Conservation (phyloP, 2,888 invertebrate genomes). For the Drosophila maculinotata region DNA sequence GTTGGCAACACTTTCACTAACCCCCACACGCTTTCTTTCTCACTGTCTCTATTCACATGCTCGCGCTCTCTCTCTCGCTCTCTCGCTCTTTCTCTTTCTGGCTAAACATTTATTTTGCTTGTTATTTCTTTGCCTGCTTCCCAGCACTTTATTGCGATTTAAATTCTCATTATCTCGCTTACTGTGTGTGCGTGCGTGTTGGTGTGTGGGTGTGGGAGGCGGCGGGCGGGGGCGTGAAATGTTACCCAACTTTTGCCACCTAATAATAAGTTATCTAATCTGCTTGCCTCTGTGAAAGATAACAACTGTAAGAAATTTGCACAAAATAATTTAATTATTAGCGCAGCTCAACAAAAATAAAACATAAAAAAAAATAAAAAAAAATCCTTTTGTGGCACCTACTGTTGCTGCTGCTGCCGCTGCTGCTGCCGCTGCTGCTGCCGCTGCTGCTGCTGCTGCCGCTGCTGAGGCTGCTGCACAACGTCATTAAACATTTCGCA, state of each 20-base stretch:
- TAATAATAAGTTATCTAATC: conserved; percentile 64
- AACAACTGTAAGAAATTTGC: conserved; percentile 65
- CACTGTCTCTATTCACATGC: not conserved
- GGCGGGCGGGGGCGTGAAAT: not conserved
- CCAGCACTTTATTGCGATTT: conserved; percentile 71
- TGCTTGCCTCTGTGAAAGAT: conserved; percentile 32
- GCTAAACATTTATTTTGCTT: conserved; percentile 66
- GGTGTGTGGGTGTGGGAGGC: conserved; percentile 4
- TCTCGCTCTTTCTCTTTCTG: conserved; percentile 18
- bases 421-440: conserved; percentile 5
- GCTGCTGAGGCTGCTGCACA: not conserved
- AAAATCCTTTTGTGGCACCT: conserved; percentile 16
- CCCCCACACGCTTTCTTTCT: conserved; percentile 17
- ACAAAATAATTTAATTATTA: conserved; percentile 73
- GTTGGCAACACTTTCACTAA: conserved; percentile 70
- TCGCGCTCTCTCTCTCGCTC: conserved; percentile 4
- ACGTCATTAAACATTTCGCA: conserved; percentile 49
- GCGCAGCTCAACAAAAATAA: conserved; percentile 29
- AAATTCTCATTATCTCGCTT: conserved; percentile 68
- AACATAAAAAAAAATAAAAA: conserved; percentile 6
- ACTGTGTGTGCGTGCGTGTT: conserved; percentile 15
- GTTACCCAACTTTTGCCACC: conserved; percentile 45
- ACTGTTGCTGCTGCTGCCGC: conserved; percentile 1
- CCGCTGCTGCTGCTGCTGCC: conserved; percentile 6
- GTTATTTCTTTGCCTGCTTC: conserved; percentile 55